Evolutionary conservation across 1,140 invertebrate species (phyloP).

Genomic region (Sitobion miscanthi): DNA sequence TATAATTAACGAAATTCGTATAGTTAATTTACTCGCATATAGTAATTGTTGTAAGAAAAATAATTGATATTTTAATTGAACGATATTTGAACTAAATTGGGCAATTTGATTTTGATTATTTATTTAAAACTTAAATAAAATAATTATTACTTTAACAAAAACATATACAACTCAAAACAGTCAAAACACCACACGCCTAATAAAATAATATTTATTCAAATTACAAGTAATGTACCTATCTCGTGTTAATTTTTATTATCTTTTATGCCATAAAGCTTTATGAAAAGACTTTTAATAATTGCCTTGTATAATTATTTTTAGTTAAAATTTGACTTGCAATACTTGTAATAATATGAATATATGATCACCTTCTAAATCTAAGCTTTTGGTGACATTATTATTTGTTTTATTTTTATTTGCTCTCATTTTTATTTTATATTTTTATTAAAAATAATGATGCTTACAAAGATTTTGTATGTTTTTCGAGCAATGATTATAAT

Average conservation of each 20-base stretch:
- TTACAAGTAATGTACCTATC: background rate
- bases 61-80: background rate
- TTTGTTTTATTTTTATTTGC: background rate
- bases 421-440: background rate
- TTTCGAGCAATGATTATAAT: background rate
- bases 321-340: background rate
- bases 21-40: background rate
- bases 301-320: background rate
- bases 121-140: background rate
- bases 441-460: background rate
- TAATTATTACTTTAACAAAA: background rate
- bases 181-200: background rate
- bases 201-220: background rate
- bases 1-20: background rate
- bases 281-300: background rate
- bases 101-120: background rate
- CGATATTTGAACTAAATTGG: background rate
- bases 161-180: background rate
- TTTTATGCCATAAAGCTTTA: background rate
- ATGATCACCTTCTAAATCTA: background rate
- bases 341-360: too few species aligned
- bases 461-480: background rate
- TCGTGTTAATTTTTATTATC: background rate
- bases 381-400: background rate
- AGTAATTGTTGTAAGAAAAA: background rate